Conservation (phyloP, 1,140 invertebrate genomes). For the Brachionus paranguensis region DNA sequence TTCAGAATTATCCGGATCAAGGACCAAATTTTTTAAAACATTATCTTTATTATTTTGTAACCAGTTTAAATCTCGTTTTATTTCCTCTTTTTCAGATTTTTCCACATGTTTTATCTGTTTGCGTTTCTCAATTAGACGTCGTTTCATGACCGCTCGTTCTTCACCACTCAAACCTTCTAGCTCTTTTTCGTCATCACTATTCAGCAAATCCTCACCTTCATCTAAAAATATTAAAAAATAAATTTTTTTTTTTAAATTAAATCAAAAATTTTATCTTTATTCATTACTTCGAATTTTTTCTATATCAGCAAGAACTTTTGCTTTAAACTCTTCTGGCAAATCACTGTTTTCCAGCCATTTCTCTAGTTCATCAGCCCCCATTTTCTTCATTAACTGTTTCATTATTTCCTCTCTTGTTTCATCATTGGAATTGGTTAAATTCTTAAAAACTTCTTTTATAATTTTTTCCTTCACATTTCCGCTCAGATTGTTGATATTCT, state of each 20-base stretch:
- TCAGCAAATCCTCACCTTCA: background rate
- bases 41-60: constrained; percentile 10
- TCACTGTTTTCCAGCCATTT: constrained; percentile 32
- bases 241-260: too few relatives aligned
- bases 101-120: background rate
- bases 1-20: background rate
- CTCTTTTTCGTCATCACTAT: constrained; percentile 33
- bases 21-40: background rate
- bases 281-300: background rate
- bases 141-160: background rate
- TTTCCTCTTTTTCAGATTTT: background rate
- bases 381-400: constrained; percentile 35
- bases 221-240: background rate
- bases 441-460: constrained; percentile 29
- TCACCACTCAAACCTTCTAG: constrained; percentile 13
- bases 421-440: background rate
- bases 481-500: constrained; percentile 16
- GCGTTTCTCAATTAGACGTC: constrained; percentile 30
- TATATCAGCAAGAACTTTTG: constrained; percentile 9
- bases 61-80: constrained; percentile 6
- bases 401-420: constrained; percentile 27
- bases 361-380: constrained; percentile 29
- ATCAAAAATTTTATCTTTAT: too few relatives aligned
- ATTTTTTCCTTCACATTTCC: background rate
- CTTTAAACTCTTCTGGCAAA: constrained; percentile 24